phyloP scores from a whole-genome alignment of 2,888 invertebrate species.

The Argyra leucocephala region DNA sequence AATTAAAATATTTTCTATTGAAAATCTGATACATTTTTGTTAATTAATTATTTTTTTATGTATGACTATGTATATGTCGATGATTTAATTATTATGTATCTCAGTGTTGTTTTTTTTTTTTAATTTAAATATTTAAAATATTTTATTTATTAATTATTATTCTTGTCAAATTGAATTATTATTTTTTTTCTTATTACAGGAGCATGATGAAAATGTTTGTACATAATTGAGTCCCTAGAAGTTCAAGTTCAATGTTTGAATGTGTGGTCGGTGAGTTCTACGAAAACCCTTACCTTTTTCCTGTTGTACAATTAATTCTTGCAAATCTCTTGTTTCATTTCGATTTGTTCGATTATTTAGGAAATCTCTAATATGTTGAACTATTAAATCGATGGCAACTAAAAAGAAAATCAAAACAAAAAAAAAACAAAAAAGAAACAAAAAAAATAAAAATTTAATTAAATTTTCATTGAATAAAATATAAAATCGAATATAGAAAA shows the following conservation, averaged over 20 bases:
- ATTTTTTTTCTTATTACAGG: slow-evolving; percentile 9
- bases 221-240: neutral
- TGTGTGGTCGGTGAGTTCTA: slow-evolving; percentile 21
- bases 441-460: neutral
- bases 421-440: neutral
- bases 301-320: slow-evolving; percentile 13
- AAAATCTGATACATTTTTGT: too few relatives aligned
- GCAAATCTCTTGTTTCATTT: slow-evolving; percentile 30
- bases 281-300: slow-evolving; percentile 25
- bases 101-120: too few relatives aligned
- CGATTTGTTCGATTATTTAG: slow-evolving; percentile 50
- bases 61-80: too few relatives aligned
- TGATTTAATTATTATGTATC: too few relatives aligned
- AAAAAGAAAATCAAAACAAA: slow-evolving; percentile 37
- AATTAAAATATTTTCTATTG: too few relatives aligned
- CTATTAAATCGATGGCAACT: slow-evolving; percentile 96
- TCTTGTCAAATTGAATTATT: neutral
- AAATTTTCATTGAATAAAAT: too few relatives aligned
- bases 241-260: neutral
- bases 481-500: too few relatives aligned
- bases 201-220: neutral
- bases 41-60: too few relatives aligned
- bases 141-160: too few relatives aligned
- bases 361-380: slow-evolving; percentile 91
- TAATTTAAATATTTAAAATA: too few relatives aligned